These are phyloP conservation scores for Phoeniculus purpureus DNA, from an alignment of 2,797 vertebrate genomes.

Conservation along the genomic window DNA sequence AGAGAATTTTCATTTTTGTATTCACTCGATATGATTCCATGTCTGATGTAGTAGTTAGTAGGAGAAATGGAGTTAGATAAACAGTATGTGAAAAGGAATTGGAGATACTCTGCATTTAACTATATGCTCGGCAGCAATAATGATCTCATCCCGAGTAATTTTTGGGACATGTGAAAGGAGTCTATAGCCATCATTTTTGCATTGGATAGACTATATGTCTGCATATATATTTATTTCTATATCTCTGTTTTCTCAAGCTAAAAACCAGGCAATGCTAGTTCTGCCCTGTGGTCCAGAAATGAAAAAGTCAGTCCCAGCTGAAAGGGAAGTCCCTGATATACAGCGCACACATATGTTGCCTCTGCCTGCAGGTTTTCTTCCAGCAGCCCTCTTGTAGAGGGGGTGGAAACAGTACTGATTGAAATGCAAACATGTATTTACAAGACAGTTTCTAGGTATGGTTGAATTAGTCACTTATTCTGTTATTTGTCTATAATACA, in stretches of 20 bases:
- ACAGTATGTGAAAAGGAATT: neutral
- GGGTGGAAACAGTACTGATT: neutral
- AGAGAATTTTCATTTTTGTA: neutral
- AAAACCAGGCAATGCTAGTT: neutral
- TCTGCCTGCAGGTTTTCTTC: neutral
- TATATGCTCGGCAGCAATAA: neutral
- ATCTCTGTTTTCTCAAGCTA: neutral
- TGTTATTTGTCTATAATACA: neutral
- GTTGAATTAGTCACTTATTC: neutral
- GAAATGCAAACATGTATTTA: neutral
- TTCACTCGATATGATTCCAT: neutral
- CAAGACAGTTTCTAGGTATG: neutral
- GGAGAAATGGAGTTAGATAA: neutral
- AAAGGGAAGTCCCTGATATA: neutral
- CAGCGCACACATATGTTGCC: rapidly evolving
- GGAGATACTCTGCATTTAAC: neutral
- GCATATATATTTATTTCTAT: neutral
- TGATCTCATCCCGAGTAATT: neutral
- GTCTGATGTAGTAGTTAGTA: neutral
- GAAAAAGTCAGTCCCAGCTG: neutral
- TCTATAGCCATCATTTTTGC: neutral
- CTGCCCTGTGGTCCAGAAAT: neutral
- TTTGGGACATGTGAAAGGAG: neutral
- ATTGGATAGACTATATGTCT: neutral
- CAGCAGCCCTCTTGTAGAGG: neutral